Conservation (phyloP, 2,113 vertebrate genomes). For the Sylvietta virens region DNA sequence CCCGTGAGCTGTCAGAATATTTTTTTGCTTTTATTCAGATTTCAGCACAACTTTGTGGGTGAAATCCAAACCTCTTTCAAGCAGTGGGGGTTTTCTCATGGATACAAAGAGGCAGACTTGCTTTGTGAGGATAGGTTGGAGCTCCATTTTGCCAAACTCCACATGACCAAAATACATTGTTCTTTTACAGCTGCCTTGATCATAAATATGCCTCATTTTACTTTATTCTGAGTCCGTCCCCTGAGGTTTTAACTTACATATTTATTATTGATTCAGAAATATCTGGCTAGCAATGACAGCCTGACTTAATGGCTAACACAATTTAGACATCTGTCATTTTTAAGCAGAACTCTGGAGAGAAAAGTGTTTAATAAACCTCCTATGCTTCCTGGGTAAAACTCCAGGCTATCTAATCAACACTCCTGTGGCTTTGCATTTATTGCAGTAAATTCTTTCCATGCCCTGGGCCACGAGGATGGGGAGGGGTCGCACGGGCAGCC, state of each 20-base stretch:
- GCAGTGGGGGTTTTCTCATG: constrained; percentile 20
- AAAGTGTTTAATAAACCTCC: not conserved
- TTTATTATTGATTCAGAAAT: constrained; percentile 37
- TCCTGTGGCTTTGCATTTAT: not conserved
- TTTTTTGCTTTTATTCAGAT: constrained; percentile 32
- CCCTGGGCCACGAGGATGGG: not conserved
- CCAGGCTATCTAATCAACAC: not conserved
- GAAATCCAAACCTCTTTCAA: constrained; percentile 30
- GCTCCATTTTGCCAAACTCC: constrained; percentile 25
- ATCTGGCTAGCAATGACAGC: not conserved
- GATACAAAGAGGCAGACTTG: constrained; percentile 26
- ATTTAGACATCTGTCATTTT: not conserved
- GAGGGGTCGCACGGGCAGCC: not conserved
- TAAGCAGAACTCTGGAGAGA: not conserved
- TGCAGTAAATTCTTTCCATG: not conserved
- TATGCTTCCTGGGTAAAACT: not conserved
- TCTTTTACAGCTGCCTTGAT: constrained; percentile 18
- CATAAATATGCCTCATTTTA: constrained; percentile 19
- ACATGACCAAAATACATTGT: constrained; percentile 23
- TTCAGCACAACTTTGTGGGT: constrained; percentile 22
- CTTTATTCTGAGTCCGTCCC: not conserved
- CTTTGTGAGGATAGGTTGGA: constrained; percentile 28
- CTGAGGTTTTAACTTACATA: constrained; percentile 4
- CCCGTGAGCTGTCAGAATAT: not conserved
- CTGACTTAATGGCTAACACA: not conserved